phyloP scores from a whole-genome alignment of 1,140 invertebrate species.

The Brachionus rubens region DNA sequence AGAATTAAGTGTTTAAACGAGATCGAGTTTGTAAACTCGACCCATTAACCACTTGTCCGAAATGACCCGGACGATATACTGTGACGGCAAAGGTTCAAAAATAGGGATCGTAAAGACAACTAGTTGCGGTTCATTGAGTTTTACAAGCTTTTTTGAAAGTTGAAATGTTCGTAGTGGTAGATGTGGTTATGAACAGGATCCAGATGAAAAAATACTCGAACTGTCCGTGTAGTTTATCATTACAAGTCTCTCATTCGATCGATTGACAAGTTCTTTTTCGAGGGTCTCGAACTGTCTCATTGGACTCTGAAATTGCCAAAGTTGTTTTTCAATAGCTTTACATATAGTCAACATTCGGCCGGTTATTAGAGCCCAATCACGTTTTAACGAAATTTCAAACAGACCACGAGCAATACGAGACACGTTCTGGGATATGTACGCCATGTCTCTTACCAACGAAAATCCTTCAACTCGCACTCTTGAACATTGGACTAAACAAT shows the following conservation, averaged over 20 bases:
- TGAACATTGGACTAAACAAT: slow-evolving; percentile 89
- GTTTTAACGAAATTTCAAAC: too few relatives aligned
- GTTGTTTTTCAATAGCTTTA: slow-evolving; percentile 40
- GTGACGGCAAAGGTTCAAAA: slow-evolving; percentile 79
- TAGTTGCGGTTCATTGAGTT: slow-evolving; percentile 71
- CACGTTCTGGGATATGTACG: slow-evolving; percentile 68
- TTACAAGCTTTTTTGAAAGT: slow-evolving; percentile 77
- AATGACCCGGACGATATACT: slow-evolving; percentile 82
- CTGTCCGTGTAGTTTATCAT: slow-evolving; percentile 71
- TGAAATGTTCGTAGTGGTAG: slow-evolving; percentile 91
- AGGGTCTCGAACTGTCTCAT: slow-evolving; percentile 61
- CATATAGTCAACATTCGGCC: too few relatives aligned
- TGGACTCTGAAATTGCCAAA: too few relatives aligned
- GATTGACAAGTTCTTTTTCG: slow-evolving; percentile 68
- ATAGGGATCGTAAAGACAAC: slow-evolving; percentile 93
- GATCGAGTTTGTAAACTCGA: slow-evolving; percentile 70
- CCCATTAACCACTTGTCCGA: slow-evolving; percentile 88
- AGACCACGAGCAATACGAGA: too few relatives aligned
- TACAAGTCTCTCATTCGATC: slow-evolving; percentile 77
- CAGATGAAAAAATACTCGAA: slow-evolving; percentile 92
- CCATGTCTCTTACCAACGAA: slow-evolving; percentile 85
- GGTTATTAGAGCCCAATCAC: too few relatives aligned
- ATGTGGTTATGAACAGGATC: slow-evolving; percentile 89
- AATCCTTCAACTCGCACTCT: slow-evolving; percentile 75
- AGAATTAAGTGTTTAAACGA: slow-evolving; percentile 85